phyloP scores from a whole-genome alignment of 2,113 vertebrate genomes.

The Ia io region DNA sequence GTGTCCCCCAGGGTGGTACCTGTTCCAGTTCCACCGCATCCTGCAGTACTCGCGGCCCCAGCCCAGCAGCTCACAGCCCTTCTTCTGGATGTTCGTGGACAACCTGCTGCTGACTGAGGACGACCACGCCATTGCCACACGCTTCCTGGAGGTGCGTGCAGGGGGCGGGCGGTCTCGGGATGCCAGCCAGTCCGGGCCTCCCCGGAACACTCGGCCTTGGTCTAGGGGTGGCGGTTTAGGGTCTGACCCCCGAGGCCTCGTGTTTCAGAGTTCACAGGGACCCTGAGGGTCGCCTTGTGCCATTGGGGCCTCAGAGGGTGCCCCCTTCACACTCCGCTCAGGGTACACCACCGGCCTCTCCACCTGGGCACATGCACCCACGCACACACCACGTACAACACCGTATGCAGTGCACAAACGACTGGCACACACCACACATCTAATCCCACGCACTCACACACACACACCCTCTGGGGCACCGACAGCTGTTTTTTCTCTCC shows the following conservation, averaged over 20 bases:
- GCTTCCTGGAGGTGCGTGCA: constrained; percentile 58
- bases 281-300: accelerated
- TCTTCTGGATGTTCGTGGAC: constrained; percentile 60
- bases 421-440: not conserved
- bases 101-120: constrained; percentile 52
- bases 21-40: constrained; percentile 54
- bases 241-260: accelerated
- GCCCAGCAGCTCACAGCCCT: not conserved
- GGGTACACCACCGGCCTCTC: not conserved
- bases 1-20: not conserved
- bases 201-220: accelerated
- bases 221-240: accelerated
- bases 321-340: accelerated
- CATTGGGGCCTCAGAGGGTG: not conserved
- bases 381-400: too few relatives aligned
- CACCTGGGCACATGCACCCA: accelerated
- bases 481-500: too few relatives aligned
- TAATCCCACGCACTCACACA: accelerated
- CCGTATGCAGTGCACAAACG: accelerated
- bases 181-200: accelerated
- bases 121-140: not conserved
- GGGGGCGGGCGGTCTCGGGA: accelerated
- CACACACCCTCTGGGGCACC: too few relatives aligned
- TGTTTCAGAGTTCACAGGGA: too few relatives aligned
- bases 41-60: constrained; percentile 7